Evolutionary conservation across 2,797 vertebrate species (phyloP).

Genomic region (Xiphorhynchus erythropygius): DNA sequence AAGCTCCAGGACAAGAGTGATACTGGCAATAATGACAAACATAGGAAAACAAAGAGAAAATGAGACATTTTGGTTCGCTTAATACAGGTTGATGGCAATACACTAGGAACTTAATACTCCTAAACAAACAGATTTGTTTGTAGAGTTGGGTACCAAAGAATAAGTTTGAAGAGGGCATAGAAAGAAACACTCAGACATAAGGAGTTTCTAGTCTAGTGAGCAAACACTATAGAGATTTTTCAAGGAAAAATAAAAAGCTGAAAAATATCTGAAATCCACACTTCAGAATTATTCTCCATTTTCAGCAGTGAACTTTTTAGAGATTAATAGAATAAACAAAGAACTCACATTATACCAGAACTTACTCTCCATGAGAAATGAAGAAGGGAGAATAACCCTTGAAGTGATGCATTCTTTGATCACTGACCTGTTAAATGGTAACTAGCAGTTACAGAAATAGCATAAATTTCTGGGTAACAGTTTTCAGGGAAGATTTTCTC

Average conservation of each 20-base stretch:
- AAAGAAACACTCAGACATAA: background rate
- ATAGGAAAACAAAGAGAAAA: background rate
- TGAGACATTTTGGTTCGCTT: background rate
- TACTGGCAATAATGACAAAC: background rate
- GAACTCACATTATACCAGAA: background rate
- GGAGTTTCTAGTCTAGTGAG: background rate
- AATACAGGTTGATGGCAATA: background rate
- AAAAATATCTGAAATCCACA: background rate
- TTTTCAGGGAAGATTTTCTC: background rate
- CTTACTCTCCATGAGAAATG: background rate
- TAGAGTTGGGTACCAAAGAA: background rate
- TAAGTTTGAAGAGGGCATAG: background rate
- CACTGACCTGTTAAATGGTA: background rate
- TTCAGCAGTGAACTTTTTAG: background rate
- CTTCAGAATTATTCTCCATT: background rate
- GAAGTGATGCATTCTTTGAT: background rate
- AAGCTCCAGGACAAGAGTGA: background rate
- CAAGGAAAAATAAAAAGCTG: background rate
- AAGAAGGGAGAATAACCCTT: background rate
- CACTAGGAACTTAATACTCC: background rate
- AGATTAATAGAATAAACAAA: constrained; percentile 33
- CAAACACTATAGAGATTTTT: background rate
- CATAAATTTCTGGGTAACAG: background rate
- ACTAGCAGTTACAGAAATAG: background rate
- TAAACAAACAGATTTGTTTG: background rate